These are phyloP conservation scores for Calameuta pallipes DNA, from an alignment of 2,888 invertebrate species.

Conservation along the genomic window DNA sequence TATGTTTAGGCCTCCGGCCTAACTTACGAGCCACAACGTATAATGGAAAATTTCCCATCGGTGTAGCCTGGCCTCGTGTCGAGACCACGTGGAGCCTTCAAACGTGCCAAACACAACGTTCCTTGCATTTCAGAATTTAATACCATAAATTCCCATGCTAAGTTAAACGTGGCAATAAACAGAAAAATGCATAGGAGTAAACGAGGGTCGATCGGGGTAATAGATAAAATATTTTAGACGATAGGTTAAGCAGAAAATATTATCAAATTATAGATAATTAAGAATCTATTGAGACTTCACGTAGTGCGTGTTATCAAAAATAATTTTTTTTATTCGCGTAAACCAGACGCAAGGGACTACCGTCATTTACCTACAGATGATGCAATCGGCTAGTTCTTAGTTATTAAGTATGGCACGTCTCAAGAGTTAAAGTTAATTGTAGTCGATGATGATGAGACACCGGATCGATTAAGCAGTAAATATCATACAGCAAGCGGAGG, in stretches of 20 bases:
- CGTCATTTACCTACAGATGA: neutral
- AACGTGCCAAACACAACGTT: neutral
- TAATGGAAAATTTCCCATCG: neutral
- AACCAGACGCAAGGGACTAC: neutral
- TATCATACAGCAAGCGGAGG: neutral
- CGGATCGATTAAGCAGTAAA: neutral
- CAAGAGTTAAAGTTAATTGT: neutral
- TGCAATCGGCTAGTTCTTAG: neutral
- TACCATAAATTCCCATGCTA: neutral
- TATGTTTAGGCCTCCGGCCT: neutral
- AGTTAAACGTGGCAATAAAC: neutral
- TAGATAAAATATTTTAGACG: neutral
- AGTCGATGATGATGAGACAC: neutral
- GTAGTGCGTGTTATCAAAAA: neutral
- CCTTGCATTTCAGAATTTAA: neutral
- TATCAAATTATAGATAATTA: neutral
- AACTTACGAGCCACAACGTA: neutral
- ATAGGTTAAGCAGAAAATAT: neutral
- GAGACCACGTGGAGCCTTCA: neutral
- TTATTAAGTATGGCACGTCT: neutral
- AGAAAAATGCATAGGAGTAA: neutral
- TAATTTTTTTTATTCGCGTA: neutral
- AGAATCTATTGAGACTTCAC: neutral
- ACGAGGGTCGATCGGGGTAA: neutral
- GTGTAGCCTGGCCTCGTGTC: neutral